These are phyloP conservation scores for Heliornis fulica DNA, from an alignment of 2,113 vertebrate species.

Conservation along the genomic window DNA sequence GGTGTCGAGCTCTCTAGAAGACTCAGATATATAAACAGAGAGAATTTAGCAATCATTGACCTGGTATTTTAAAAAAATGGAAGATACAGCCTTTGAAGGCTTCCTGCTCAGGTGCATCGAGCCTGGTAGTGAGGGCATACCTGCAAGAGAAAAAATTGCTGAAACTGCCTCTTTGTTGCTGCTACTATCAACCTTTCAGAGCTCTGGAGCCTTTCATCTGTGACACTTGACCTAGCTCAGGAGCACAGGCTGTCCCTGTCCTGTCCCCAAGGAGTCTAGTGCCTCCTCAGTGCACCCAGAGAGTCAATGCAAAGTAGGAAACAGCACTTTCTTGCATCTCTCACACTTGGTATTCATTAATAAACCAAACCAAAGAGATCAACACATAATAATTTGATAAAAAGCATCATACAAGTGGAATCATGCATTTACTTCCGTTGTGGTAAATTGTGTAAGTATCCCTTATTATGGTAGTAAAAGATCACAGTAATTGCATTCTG, in stretches of 20 bases:
- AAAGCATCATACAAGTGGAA: not conserved
- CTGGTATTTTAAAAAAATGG: not conserved
- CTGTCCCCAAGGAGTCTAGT: not conserved
- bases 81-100: not conserved
- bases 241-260: not conserved
- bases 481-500: not conserved
- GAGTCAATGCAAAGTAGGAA: not conserved
- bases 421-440: not conserved
- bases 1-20: not conserved
- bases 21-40: not conserved
- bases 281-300: not conserved
- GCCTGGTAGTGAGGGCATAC: not conserved
- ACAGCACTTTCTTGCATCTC: not conserved
- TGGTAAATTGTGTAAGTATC: not conserved
- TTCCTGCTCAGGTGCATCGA: not conserved
- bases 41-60: not conserved
- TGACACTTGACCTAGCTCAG: rapidly evolving
- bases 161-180: not conserved
- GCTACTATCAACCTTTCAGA: not conserved
- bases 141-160: not conserved
- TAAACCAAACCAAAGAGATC: not conserved
- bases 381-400: not conserved
- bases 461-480: not conserved
- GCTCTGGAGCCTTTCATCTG: rapidly evolving
- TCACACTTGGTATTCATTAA: not conserved